Percentiles rank a stretch among this genome's conserved stretches.
phyloP scores from a whole-genome alignment of 2,113 vertebrate genomes.

The Carettochelys insculpta region DNA sequence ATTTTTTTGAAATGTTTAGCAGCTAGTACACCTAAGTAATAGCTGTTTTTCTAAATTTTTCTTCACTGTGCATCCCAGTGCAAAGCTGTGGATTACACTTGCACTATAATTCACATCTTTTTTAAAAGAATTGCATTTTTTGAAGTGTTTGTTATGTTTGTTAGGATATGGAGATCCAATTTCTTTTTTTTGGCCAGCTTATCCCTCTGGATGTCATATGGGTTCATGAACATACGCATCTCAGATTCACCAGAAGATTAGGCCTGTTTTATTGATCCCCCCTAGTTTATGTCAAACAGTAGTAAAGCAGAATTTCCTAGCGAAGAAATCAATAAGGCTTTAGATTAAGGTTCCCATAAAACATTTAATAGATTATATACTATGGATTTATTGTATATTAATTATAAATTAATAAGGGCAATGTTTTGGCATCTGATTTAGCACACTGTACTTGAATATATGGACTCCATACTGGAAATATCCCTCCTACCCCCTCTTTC shows the following conservation, averaged over 20 bases:
- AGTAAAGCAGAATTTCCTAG: conserved; percentile 12
- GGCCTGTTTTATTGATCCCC: conserved; percentile 3
- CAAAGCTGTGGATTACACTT: not conserved
- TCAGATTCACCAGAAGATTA: not conserved
- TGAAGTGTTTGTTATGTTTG: not conserved
- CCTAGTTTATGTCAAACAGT: not conserved
- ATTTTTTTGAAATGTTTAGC: not conserved
- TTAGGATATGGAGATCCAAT: not conserved
- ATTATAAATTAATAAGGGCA: conserved; percentile 45
- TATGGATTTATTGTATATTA: conserved; percentile 42
- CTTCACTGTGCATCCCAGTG: not conserved
- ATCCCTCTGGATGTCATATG: not conserved
- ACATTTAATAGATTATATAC: conserved; percentile 3
- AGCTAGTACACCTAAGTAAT: not conserved
- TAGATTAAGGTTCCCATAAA: conserved; percentile 23
- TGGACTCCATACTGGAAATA: not conserved
- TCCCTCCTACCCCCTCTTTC: conserved; percentile 3
- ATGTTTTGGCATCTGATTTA: conserved; percentile 9
- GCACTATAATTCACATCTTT: not conserved
- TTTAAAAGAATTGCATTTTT: not conserved
- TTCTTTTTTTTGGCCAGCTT: not conserved
- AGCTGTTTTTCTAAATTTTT: not conserved
- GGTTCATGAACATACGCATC: not conserved
- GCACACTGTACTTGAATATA: not conserved
- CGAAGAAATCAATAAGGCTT: conserved; percentile 15